phyloP scores from a whole-genome alignment of 2,797 vertebrate genomes.

The Tympanoctomys barrerae region DNA sequence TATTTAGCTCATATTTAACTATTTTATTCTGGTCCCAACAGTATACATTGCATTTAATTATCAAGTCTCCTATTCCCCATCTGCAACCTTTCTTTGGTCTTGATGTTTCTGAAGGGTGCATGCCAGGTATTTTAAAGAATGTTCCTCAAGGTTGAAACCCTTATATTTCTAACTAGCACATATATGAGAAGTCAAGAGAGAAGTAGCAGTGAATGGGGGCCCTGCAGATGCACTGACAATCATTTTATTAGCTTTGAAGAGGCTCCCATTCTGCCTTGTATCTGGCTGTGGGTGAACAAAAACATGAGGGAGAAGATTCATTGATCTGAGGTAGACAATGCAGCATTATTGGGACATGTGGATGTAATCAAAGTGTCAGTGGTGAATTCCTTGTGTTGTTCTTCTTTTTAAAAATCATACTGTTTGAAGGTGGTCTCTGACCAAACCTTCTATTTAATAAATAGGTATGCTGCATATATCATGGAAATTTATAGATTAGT shows the following conservation, averaged over 20 bases:
- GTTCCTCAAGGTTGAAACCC: neutral
- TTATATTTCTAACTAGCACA: neutral
- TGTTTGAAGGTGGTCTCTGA: constrained; percentile 66
- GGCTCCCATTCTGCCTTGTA: neutral
- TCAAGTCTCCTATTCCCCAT: neutral
- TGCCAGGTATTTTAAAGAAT: constrained; percentile 21
- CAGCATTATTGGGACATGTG: constrained; percentile 63
- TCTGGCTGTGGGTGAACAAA: neutral
- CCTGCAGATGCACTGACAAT: neutral
- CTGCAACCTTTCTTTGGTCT: neutral
- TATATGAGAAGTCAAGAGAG: neutral
- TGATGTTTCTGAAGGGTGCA: constrained; percentile 35
- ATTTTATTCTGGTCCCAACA: neutral
- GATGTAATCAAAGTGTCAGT: constrained; percentile 69
- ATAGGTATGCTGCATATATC: constrained; percentile 39
- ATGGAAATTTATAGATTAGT: constrained; percentile 67
- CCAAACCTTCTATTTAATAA: constrained; percentile 29
- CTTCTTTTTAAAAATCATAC: neutral
- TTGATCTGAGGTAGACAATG: constrained; percentile 45
- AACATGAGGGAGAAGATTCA: neutral
- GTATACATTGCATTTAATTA: neutral
- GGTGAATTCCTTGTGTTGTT: constrained; percentile 63
- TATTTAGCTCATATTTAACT: neutral
- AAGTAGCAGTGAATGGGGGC: neutral
- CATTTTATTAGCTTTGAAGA: neutral